These are phyloP conservation scores for Ephestia elutella DNA, from an alignment of 1,140 invertebrate genomes.

Conservation along the genomic window DNA sequence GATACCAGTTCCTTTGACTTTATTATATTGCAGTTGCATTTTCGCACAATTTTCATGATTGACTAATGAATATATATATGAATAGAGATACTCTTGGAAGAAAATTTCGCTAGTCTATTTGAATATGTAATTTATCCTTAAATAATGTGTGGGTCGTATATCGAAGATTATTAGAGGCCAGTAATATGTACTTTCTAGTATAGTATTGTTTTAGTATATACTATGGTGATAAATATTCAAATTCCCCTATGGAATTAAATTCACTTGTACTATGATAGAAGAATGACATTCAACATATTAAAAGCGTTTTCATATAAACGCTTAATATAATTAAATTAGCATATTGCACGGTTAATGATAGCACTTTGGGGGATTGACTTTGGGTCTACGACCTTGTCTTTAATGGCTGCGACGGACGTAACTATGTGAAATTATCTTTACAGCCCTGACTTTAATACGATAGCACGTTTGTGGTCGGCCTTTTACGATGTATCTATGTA, in stretches of 20 bases:
- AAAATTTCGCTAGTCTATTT: neutral
- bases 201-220: too few relatives aligned
- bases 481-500: neutral
- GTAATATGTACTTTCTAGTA: too few relatives aligned
- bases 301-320: neutral
- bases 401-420: slow-evolving; percentile 2
- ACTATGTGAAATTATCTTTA: neutral
- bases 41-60: neutral
- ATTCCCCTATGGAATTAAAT: too few relatives aligned
- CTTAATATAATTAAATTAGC: slow-evolving; percentile 23
- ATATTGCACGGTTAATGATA: slow-evolving; percentile 18
- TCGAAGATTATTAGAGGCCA: too few relatives aligned
- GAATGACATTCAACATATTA: neutral
- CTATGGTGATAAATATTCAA: too few relatives aligned
- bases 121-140: too few relatives aligned
- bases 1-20: neutral
- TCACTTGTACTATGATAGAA: neutral
- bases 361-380: slow-evolving; percentile 32
- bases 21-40: neutral
- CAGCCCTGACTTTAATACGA: neutral
- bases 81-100: too few relatives aligned
- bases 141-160: too few relatives aligned
- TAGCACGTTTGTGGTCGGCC: slow-evolving; percentile 13
- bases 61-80: neutral
- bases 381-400: slow-evolving; percentile 6